Conservation (phyloP, 1,140 invertebrate species). For the Reticulitermes speratus region DNA sequence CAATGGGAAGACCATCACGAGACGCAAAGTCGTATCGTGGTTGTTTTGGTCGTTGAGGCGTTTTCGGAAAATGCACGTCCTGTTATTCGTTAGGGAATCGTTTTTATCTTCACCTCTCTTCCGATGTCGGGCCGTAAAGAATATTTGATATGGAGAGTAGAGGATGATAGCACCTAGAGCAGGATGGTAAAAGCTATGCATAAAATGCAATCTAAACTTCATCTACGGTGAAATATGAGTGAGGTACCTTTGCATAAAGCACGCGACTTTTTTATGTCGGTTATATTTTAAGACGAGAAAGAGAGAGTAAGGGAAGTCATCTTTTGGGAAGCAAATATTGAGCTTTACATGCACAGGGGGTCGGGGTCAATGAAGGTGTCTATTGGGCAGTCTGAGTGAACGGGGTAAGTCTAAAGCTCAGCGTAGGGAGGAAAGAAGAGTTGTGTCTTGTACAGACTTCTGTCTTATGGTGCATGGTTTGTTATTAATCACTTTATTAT, state of each 20-base stretch:
- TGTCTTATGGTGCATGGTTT: too few relatives aligned
- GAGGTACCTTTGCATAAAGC: conserved; percentile 23
- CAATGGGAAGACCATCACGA: conserved; percentile 14
- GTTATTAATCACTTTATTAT: too few relatives aligned
- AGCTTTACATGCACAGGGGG: not conserved
- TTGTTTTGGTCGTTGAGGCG: not conserved
- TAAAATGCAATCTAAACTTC: conserved; percentile 34
- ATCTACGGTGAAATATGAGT: conserved; percentile 29
- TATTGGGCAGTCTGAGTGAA: not conserved
- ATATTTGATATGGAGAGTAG: conserved; percentile 30
- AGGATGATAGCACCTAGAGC: not conserved
- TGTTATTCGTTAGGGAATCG: conserved; percentile 26
- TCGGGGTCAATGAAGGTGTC: not conserved
- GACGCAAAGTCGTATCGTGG: not conserved
- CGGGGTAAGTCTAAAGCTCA: too few relatives aligned
- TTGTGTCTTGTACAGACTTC: too few relatives aligned
- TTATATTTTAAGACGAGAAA: conserved; percentile 22
- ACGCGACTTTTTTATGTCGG: conserved; percentile 20
- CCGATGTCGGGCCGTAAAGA: conserved; percentile 29
- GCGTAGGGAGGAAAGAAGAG: too few relatives aligned
- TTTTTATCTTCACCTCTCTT: conserved; percentile 27
- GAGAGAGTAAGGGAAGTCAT: not conserved
- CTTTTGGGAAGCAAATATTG: not conserved
- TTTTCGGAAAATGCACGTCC: conserved; percentile 7
- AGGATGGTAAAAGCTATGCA: conserved; percentile 31